phyloP scores from a whole-genome alignment of 2,888 invertebrate species.

The Mylabris sibirica region DNA sequence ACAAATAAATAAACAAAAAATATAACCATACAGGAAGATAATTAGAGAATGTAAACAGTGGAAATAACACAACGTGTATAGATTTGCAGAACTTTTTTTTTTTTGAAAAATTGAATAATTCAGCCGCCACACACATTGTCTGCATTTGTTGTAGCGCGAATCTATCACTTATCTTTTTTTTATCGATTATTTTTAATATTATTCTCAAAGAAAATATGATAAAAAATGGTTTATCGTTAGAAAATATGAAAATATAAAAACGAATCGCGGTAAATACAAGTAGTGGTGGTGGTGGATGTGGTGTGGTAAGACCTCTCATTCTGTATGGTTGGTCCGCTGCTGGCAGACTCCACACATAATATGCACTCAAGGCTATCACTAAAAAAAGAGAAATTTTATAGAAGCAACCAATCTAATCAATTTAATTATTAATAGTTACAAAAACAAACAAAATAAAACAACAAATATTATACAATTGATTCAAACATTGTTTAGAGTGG shows the following conservation, averaged over 20 bases:
- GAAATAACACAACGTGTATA: background rate
- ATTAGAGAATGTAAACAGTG: background rate
- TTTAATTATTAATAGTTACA: background rate
- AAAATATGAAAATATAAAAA: slow-evolving; percentile 26
- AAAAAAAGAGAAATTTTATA: slow-evolving; percentile 43
- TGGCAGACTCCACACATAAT: slow-evolving; percentile 61
- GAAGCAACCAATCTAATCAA: slow-evolving; percentile 31
- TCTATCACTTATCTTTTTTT: slow-evolving; percentile 42
- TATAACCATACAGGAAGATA: slow-evolving; percentile 8
- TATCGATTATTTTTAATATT: slow-evolving; percentile 36
- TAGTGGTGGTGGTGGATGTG: slow-evolving; percentile 28
- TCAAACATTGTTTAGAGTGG: slow-evolving; percentile 24
- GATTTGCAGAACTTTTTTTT: slow-evolving; percentile 26
- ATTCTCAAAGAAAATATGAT: too few relatives aligned
- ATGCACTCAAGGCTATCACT: slow-evolving; percentile 62
- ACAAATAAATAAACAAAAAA: slow-evolving; percentile 27
- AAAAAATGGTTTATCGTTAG: slow-evolving; percentile 1
- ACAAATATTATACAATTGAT: background rate
- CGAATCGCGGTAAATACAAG: slow-evolving; percentile 3
- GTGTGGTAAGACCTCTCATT: slow-evolving; percentile 53
- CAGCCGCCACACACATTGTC: slow-evolving; percentile 73
- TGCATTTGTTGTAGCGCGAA: slow-evolving; percentile 62
- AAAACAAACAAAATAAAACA: background rate
- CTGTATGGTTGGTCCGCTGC: slow-evolving; percentile 60
- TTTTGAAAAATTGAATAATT: slow-evolving; percentile 31